Evolutionary conservation across 2,113 vertebrate species (phyloP), one percentile per base, ranked within the genome.

Genomic region (Propithecus coquereli): DNA sequence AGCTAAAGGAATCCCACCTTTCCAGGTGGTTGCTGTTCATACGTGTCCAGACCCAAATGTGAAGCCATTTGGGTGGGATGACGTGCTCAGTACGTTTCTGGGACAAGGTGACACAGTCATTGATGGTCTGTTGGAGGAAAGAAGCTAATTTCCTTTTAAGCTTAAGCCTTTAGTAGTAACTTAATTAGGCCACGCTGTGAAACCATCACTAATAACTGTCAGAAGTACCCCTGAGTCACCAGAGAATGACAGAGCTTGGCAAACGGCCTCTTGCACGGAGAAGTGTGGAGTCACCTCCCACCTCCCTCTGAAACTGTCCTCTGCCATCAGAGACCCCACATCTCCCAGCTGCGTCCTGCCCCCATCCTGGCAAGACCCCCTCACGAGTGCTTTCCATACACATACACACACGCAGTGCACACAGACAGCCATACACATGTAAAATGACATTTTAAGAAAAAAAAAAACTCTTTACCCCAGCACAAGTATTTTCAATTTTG

Each of bases 221-320:
- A 94, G 97, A 97, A 97, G 1, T 91, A 86, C 90, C 96, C 92
- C 96, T 98, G 98, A 98, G 98, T 98, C 98, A 99, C 98, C 87
- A 93, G 68, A 40, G 77, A 83, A 93, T 93, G 96, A 95, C 82
- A 71, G 37, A 97, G 96, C 97, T 89, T 94, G 94, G 94, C 82
- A 92, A 30, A 68, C 82, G 34, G 84, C 4, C 96, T 52, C 82
- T n/a, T 84, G 66, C 91, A 0, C 0, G 2, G 76, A 37, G 73
- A 6, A 74, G 94, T 8, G 37, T 4, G 59, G 59, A 30, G 10
- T 25, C 45, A 8, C 9, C 30, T 3, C 71, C 57, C 1, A 2
- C n/a, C 40, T 74, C 81, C 30, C 50, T 40, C 37, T 17, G 73
- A 34, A 34, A 23, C 1, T 2, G 34, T 76, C 86, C 66, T 54